Evolutionary conservation across 2,888 invertebrate genomes (phyloP).

Genomic region (Aleiodes testaceus): DNA sequence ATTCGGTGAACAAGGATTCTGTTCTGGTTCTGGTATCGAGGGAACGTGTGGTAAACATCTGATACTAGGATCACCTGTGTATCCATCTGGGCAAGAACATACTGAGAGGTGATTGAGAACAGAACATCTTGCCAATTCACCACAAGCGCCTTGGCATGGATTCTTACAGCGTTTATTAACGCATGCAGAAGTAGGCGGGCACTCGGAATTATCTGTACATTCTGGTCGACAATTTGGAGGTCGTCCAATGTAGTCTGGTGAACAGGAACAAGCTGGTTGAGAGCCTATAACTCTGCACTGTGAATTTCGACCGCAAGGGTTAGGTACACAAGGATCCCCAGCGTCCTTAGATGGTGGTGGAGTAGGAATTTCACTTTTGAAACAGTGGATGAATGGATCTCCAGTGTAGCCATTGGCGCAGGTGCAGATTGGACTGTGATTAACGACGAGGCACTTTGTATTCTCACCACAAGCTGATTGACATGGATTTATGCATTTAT

Average conservation of each 20-base stretch:
- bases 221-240: conserved; percentile 91
- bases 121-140: conserved; percentile 85
- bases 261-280: conserved; percentile 90
- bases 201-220: conserved; percentile 86
- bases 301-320: conserved; percentile 89
- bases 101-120: conserved; percentile 89
- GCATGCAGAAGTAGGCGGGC: conserved; percentile 87
- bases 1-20: conserved; percentile 85
- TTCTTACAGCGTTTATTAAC: conserved; percentile 86
- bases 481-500: conserved; percentile 88
- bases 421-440: conserved; percentile 91
- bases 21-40: conserved; percentile 53
- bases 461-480: conserved; percentile 87
- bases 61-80: conserved; percentile 83
- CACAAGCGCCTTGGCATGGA: conserved; percentile 88
- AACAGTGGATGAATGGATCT: conserved; percentile 85
- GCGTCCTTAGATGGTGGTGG: conserved; percentile 66
- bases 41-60: conserved; percentile 73
- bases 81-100: conserved; percentile 88
- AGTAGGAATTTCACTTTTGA: conserved; percentile 71
- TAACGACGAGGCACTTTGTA: conserved; percentile 87
- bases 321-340: conserved; percentile 83
- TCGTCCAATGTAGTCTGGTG: conserved; percentile 85
- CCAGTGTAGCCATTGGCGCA: conserved; percentile 86
- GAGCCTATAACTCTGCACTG: conserved; percentile 86